Percentiles rank a stretch among this genome's conserved stretches.
phyloP scores from a whole-genome alignment of 1,140 invertebrate species.

The Drosophila ananassae region DNA sequence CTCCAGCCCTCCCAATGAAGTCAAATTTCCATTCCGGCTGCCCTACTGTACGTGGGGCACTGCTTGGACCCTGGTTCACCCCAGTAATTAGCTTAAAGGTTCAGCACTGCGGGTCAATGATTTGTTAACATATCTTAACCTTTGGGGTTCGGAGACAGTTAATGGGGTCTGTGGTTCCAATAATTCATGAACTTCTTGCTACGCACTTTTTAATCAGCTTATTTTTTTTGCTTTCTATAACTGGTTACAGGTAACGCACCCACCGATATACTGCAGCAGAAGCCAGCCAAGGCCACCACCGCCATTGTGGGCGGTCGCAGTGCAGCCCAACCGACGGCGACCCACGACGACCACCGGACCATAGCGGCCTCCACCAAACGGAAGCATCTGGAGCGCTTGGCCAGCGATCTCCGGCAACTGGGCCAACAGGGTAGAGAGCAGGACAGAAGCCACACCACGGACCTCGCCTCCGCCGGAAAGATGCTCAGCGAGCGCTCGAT shows the following conservation, averaged over 20 bases:
- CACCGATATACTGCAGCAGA: conserved; percentile 76
- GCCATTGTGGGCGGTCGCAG: conserved; percentile 58
- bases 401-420: conserved; percentile 53
- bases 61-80: conserved; percentile 52
- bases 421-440: conserved; percentile 33
- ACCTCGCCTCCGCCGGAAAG: conserved; percentile 38
- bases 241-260: conserved; percentile 67
- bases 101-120: conserved; percentile 76
- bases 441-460: conserved; percentile 35
- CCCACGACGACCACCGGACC: conserved; percentile 55
- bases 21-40: too few relatives aligned
- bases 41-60: conserved; percentile 43
- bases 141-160: conserved; percentile 31
- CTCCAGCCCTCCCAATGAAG: too few relatives aligned
- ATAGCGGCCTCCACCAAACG: conserved; percentile 61
- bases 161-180: conserved; percentile 4
- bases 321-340: conserved; percentile 62
- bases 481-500: conserved; percentile 83
- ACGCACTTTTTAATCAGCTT: neutral
- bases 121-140: conserved; percentile 81
- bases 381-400: conserved; percentile 61
- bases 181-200: neutral
- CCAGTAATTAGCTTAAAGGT: conserved; percentile 76
- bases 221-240: neutral
- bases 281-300: conserved; percentile 72